A percentile compares a stretch with the other conserved stretches of the same genome.
phyloP scores from a whole-genome alignment of 2,797 vertebrate species.

The Sebastes trivittatus region DNA sequence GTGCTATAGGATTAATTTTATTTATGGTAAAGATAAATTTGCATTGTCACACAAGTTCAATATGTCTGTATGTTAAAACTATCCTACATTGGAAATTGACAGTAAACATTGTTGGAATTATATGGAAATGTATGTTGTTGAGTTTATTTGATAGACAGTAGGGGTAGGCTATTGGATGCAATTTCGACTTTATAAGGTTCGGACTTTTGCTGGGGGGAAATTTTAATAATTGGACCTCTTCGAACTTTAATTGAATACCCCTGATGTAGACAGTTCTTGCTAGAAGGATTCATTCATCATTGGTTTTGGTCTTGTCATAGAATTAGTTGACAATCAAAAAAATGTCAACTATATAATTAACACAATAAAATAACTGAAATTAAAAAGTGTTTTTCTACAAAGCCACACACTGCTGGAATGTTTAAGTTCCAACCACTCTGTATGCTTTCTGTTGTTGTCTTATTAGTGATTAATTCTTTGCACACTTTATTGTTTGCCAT shows the following conservation, averaged over 20 bases:
- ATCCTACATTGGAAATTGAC: background rate
- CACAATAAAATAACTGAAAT: background rate
- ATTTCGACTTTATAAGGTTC: background rate
- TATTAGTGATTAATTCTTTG: conserved; percentile 53
- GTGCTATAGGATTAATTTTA: background rate
- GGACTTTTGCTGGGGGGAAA: background rate
- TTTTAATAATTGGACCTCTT: background rate
- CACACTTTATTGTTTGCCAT: conserved; percentile 53
- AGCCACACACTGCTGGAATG: background rate
- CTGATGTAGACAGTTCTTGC: background rate
- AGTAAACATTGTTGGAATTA: background rate
- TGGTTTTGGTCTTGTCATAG: background rate
- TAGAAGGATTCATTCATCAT: background rate
- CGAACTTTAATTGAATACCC: background rate
- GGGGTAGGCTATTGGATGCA: background rate
- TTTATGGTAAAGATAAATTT: background rate
- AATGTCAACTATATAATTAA: background rate
- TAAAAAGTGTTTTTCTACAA: background rate
- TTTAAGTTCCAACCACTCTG: background rate
- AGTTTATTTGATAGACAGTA: background rate
- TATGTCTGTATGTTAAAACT: background rate
- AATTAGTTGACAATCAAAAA: background rate
- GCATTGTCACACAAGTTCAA: background rate
- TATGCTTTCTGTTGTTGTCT: conserved; percentile 5
- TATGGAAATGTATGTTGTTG: background rate